Conservation (phyloP, 2,113 vertebrate genomes). For the Chloroceryle aenea region DNA sequence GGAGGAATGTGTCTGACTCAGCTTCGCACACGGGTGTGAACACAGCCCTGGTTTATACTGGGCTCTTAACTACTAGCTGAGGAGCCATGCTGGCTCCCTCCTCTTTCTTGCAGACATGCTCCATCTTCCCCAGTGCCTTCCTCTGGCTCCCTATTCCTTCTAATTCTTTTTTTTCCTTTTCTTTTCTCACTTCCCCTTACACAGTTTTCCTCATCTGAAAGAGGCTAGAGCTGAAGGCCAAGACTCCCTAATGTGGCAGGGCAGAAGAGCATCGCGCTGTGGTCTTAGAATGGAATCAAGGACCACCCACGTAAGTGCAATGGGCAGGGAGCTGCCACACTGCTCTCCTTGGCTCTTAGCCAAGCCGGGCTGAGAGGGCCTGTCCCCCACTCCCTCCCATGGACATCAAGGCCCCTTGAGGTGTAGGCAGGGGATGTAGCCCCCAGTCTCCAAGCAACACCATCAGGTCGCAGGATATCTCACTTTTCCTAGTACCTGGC, state of each 20-base stretch:
- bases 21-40: conserved; percentile 3
- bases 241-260: not conserved
- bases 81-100: not conserved
- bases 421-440: not conserved
- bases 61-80: not conserved
- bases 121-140: not conserved
- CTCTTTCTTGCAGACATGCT: not conserved
- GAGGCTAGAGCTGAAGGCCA: not conserved
- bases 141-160: not conserved
- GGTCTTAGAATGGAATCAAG: not conserved
- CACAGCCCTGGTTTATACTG: not conserved
- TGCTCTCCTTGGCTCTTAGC: not conserved
- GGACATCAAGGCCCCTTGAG: not conserved
- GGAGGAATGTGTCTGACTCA: conserved; percentile 22
- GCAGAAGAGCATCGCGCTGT: not conserved
- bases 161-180: not conserved
- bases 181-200: not conserved
- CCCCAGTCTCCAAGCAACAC: not conserved
- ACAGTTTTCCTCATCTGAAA: not conserved
- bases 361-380: not conserved
- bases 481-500: not conserved
- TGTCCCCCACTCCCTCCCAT: not conserved
- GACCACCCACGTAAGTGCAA: not conserved
- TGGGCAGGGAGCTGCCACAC: not conserved
- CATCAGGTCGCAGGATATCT: not conserved